Evolutionary conservation across 2,113 vertebrate genomes (phyloP), one percentile per base, ranked within the genome.

Genomic region (Calidris pygmaea): DNA sequence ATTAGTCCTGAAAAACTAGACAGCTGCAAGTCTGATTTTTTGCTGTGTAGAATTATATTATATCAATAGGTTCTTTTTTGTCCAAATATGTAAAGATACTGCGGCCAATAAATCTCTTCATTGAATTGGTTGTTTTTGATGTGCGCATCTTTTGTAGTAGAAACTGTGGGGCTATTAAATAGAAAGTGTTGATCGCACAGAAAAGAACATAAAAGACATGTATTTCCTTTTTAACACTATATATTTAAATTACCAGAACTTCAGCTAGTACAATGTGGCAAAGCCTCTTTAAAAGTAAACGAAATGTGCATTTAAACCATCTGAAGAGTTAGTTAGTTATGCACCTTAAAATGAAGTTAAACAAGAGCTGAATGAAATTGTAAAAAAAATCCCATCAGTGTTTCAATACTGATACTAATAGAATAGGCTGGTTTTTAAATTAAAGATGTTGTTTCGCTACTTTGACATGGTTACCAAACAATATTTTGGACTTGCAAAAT

Each of bases 241-340:
- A 30, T 59, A 82, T 93, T 95, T 82, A 87, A 95, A 89, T 89
- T 68, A 85, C 35, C 62, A 70, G 66, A 90, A 85, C 45, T 76
- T 93, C 58, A 74, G 41, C 72, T 87, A 78, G 34, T 60, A 50
- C 48, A 75, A 13, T 72, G 73, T 27, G 41, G 48, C 4, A 7
- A 87, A 77, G 13, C 15, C 17, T 47, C 29, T 76, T 90, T 62
- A 78, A 66, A 87, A 79, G 29, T 58, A 67, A 50, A 21, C 86
- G 39, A 81, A 95, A 78, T 45, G 13, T 71, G 18, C 45, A 56
- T 89, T 81, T 94, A 68, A 91, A 53, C 13, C 6, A 47, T 83
- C 37, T 81, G 58, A 80, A 74, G 48, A 74, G 3, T 56, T 82
- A 67, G 21, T 41, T 52, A 47, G 21, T 45, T 52, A 50, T 65